These are phyloP conservation scores for Hyppa rectilinea DNA, from an alignment of 2,888 invertebrate species.

Conservation along the genomic window DNA sequence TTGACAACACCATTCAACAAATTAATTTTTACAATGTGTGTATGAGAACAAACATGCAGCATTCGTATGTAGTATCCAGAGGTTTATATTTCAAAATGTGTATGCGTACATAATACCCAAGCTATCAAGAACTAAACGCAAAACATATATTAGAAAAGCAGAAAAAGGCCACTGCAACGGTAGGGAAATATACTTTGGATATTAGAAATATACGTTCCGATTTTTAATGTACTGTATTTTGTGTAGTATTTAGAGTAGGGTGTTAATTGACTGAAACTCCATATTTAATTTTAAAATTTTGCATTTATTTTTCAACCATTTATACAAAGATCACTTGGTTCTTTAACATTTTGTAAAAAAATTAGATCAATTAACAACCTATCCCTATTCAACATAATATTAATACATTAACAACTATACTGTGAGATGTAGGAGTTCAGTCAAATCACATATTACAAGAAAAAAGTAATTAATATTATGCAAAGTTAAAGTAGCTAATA, in stretches of 20 bases:
- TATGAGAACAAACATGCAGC: constrained; percentile 62
- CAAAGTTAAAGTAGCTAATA: constrained; percentile 65
- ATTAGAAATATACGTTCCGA: constrained; percentile 61
- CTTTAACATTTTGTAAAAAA: constrained; percentile 85
- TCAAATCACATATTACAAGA: constrained; percentile 83
- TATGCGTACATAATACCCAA: constrained; percentile 68
- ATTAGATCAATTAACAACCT: constrained; percentile 89
- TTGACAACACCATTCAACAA: constrained; percentile 59
- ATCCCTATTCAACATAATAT: constrained; percentile 85
- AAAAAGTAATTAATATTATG: constrained; percentile 71
- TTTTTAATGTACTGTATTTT: constrained; percentile 38
- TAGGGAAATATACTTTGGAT: constrained; percentile 65
- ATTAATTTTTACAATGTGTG: constrained; percentile 51
- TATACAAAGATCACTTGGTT: constrained; percentile 86
- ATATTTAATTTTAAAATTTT: constrained; percentile 85
- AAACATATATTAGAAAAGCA: constrained; percentile 82
- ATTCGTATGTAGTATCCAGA: constrained; percentile 42
- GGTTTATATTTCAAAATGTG: constrained; percentile 42
- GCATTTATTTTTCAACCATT: constrained; percentile 88
- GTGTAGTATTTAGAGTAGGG: constrained; percentile 85
- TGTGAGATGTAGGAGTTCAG: constrained; percentile 87
- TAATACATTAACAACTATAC: constrained; percentile 76
- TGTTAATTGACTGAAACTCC: constrained; percentile 91
- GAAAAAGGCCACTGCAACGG: constrained; percentile 71
- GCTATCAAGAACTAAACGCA: constrained; percentile 71